Percentiles rank a stretch among this genome's conserved stretches.
These are phyloP conservation scores for Ictalurus punctatus DNA, from an alignment of 2,113 vertebrate genomes.

Conservation along the genomic window DNA sequence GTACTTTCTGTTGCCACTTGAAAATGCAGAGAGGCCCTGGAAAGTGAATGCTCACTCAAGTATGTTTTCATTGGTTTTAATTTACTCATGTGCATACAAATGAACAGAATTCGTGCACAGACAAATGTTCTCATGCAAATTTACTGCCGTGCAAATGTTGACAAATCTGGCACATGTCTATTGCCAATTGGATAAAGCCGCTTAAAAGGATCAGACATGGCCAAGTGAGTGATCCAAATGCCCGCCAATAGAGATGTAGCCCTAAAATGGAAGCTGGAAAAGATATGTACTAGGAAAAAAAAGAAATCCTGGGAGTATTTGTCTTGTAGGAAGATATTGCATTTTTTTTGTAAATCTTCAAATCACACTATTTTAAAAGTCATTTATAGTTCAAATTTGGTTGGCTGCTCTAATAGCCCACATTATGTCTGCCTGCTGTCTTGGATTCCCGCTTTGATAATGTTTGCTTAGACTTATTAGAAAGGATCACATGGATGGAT, in stretches of 20 bases:
- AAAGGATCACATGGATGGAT: background rate
- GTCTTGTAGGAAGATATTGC: constrained; percentile 5
- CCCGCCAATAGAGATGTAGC: background rate
- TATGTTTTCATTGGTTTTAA: constrained; percentile 22
- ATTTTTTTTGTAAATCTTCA: background rate
- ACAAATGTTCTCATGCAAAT: constrained; percentile 7
- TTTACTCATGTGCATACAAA: constrained; percentile 7
- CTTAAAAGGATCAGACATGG: constrained; percentile 15
- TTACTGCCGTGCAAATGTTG: background rate
- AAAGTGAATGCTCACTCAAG: constrained; percentile 19
- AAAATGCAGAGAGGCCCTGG: constrained; percentile 26
- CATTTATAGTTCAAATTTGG: background rate
- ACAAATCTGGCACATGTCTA: background rate
- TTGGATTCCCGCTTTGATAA: background rate
- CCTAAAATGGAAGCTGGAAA: background rate
- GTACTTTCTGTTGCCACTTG: constrained; percentile 32
- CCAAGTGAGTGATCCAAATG: background rate
- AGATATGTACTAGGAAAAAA: background rate
- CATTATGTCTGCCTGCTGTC: background rate
- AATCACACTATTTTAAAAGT: background rate
- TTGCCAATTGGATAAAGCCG: constrained; percentile 8
- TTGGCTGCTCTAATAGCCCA: background rate
- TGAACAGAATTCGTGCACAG: background rate
- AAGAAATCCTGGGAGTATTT: background rate
- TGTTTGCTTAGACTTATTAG: constrained; percentile 25